phyloP scores from a whole-genome alignment of 2,113 vertebrate genomes.

The Dasyurus viverrinus region DNA sequence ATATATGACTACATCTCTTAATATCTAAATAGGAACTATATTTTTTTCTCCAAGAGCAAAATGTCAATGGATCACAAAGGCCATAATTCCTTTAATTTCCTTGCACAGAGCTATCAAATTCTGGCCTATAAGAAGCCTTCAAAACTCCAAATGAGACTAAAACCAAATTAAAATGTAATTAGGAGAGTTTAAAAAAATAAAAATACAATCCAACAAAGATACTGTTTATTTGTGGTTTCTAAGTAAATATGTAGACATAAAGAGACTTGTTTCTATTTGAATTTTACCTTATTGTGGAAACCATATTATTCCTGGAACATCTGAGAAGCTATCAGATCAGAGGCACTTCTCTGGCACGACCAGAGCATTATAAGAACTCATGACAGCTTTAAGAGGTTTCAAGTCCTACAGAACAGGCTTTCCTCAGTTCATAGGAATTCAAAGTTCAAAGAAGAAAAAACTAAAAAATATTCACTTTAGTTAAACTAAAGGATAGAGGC shows the following conservation, averaged over 20 bases:
- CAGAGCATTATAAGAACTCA: slow-evolving; percentile 71
- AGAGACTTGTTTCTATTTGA: neutral
- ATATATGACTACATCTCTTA: neutral
- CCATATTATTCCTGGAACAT: neutral
- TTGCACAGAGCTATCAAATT: neutral
- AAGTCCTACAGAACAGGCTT: slow-evolving; percentile 58
- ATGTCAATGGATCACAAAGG: neutral
- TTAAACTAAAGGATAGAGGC: slow-evolving; percentile 81
- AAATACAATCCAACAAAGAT: neutral
- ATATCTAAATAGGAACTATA: neutral
- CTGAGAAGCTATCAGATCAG: neutral
- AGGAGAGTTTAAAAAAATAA: neutral
- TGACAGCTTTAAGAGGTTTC: slow-evolving; percentile 69
- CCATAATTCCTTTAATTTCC: neutral
- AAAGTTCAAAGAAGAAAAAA: slow-evolving; percentile 81
- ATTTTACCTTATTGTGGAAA: slow-evolving; percentile 7
- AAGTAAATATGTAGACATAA: neutral
- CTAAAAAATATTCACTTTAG: slow-evolving; percentile 70
- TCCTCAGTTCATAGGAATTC: slow-evolving; percentile 65
- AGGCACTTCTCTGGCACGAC: neutral
- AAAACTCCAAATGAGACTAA: neutral
- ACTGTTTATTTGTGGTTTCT: neutral
- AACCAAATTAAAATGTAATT: neutral
- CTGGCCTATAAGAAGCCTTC: neutral
- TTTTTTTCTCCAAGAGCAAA: neutral